These are phyloP conservation scores for Artemia franciscana DNA, from an alignment of 1,140 invertebrate species.

Conservation along the genomic window DNA sequence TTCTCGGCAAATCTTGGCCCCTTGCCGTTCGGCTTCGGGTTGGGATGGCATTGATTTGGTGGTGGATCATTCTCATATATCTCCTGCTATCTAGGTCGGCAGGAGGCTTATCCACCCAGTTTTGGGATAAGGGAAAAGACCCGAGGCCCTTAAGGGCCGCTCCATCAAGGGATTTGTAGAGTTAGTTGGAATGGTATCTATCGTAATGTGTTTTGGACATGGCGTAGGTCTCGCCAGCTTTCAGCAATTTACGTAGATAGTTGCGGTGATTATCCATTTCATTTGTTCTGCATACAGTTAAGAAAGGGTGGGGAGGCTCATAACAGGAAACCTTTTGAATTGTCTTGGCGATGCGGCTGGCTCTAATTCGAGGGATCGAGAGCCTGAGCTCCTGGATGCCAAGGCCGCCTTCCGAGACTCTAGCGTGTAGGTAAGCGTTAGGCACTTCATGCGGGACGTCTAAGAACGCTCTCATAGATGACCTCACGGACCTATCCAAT, in stretches of 20 bases:
- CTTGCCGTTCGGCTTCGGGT: neutral
- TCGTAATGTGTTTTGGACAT: neutral
- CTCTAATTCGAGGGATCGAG: neutral
- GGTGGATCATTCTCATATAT: neutral
- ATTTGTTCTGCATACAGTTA: neutral
- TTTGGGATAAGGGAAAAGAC: neutral
- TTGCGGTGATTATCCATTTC: neutral
- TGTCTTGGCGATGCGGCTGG: neutral
- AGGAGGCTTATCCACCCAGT: neutral
- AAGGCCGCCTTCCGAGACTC: neutral
- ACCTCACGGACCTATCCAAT: neutral
- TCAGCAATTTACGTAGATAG: neutral
- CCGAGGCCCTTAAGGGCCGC: neutral
- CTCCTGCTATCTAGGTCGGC: neutral
- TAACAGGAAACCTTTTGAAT: neutral
- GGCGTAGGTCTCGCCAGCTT: neutral
- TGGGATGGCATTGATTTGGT: neutral
- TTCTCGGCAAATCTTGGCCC: neutral
- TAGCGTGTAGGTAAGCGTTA: neutral
- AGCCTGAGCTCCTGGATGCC: neutral
- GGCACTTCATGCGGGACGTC: neutral
- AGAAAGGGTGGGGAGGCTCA: neutral
- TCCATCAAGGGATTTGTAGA: neutral
- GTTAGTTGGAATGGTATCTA: neutral
- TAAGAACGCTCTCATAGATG: neutral